A percentile compares a stretch with the other conserved stretches of the same genome.
Evolutionary conservation across 2,113 vertebrate species (phyloP).

Genomic region (Neodon shergylaensis): DNA sequence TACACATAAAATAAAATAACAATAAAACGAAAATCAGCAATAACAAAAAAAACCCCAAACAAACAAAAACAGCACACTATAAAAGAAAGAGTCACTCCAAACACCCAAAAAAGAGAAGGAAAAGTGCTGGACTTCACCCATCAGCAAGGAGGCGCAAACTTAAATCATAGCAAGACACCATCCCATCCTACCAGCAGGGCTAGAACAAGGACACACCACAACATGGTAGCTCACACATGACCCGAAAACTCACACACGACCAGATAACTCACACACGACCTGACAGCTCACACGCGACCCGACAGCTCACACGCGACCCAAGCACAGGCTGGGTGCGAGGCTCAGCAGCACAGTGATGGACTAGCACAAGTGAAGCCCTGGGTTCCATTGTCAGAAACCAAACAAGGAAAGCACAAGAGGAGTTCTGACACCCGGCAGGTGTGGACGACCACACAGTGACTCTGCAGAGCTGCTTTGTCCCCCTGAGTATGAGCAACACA

Average conservation of each 20-base stretch:
- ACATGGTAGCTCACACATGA: no score
- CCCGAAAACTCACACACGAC: no score
- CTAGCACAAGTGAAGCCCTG: not conserved
- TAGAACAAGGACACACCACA: not conserved
- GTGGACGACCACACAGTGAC: not conserved
- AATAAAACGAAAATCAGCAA: not conserved
- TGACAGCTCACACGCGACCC: no score
- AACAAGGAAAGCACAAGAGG: not conserved
- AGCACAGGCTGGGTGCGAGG: not conserved
- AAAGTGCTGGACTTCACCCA: not conserved
- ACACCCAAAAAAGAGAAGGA: not conserved
- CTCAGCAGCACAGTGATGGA: not conserved
- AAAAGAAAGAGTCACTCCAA: not conserved
- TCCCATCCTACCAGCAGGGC: not conserved
- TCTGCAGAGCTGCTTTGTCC: not conserved
- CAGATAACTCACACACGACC: rapidly evolving
- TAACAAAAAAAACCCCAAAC: not conserved
- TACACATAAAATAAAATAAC: not conserved
- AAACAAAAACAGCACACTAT: not conserved
- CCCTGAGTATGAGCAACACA: not conserved
- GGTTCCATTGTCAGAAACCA: not conserved
- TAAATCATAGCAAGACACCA: not conserved
- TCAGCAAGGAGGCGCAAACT: not conserved
- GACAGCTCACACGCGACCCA: not conserved
- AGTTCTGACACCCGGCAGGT: not conserved